Percentiles rank a stretch among this genome's conserved stretches.
phyloP scores from a whole-genome alignment of 2,113 vertebrate genomes.

The Lasiurus cinereus region DNA sequence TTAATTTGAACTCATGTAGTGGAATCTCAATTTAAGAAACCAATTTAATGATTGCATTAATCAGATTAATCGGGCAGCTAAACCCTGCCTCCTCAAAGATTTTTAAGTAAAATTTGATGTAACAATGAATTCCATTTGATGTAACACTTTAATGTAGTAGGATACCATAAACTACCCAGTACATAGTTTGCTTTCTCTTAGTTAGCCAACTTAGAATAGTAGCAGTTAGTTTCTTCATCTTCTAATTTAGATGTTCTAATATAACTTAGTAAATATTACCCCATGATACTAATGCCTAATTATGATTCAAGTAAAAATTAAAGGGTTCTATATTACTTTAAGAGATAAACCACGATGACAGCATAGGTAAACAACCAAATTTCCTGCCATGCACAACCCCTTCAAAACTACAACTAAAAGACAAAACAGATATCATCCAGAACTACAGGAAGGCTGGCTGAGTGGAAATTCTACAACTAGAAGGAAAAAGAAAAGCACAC shows the following conservation, averaged over 20 bases:
- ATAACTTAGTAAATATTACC: not conserved
- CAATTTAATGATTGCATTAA: not conserved
- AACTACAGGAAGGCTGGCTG: too few relatives aligned
- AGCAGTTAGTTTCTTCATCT: not conserved
- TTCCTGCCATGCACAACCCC: too few relatives aligned
- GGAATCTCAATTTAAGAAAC: not conserved
- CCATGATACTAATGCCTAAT: not conserved
- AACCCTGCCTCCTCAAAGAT: not conserved
- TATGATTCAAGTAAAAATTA: conserved; percentile 48
- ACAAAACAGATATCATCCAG: too few relatives aligned
- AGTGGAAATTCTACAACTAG: too few relatives aligned
- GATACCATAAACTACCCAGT: not conserved
- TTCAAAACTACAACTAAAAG: too few relatives aligned
- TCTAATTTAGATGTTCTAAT: conserved; percentile 22
- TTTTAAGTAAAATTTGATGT: conserved; percentile 7
- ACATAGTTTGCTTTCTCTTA: not conserved
- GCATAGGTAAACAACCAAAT: too few relatives aligned
- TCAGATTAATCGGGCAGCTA: not conserved
- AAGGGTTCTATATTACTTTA: not conserved
- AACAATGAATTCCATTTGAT: not conserved
- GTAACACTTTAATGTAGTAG: not conserved
- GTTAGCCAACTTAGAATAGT: not conserved
- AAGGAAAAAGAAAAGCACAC: too few relatives aligned
- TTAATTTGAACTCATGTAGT: not conserved
- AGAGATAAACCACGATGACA: too few relatives aligned